Evolutionary conservation across 2,113 vertebrate species (phyloP), one percentile per base, ranked within the genome.

Genomic region (Lagenorhynchus albirostris): DNA sequence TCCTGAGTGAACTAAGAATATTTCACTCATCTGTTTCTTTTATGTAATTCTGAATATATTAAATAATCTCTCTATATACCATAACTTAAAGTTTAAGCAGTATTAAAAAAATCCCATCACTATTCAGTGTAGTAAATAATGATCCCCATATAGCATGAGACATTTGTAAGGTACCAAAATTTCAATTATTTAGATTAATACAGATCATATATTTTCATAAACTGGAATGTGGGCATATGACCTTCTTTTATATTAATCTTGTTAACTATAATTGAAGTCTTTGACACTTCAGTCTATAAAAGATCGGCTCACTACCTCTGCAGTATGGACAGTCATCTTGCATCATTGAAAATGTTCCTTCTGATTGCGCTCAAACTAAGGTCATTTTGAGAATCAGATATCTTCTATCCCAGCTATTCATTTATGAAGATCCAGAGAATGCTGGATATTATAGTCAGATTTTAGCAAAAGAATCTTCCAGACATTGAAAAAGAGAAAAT

Each of bases 201-300:
- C 5, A 86, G 85, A 67, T 87, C 91, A 96, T 96, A 95, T 91
- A 94, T 91, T 92, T 71, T 98, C 94, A 97, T 95, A 97, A 93
- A 77, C 29, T 47, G 6, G 63, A 96, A 95, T 65, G 85, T 81
- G 96, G 91, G 68, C 97, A 97, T 93, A 58, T 97, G 97, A 97
- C 97, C 95, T 98, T 97, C 84, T 97, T 97, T 90, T 92, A 26
- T 96, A 98, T 98, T 97, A 97, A 97, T 96, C 96, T 97, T 95
- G 31, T 77, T 97, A 97, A 97, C 79, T 79, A 70, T 96, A 96
- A 94, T 96, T 74, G 92, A 98, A 97, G 38, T 33, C 80, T 96
- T 96, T 97, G 96, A 97, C 97, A 97, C 97, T 98, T 97, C 44
- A 87, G 41, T 47, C 73, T 93, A 89, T 89, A 76, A 96, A 96